Evolutionary conservation across 1,140 invertebrate genomes (phyloP), one percentile per base, ranked within the genome.

Genomic region (Acromyrmex charruanus): DNA sequence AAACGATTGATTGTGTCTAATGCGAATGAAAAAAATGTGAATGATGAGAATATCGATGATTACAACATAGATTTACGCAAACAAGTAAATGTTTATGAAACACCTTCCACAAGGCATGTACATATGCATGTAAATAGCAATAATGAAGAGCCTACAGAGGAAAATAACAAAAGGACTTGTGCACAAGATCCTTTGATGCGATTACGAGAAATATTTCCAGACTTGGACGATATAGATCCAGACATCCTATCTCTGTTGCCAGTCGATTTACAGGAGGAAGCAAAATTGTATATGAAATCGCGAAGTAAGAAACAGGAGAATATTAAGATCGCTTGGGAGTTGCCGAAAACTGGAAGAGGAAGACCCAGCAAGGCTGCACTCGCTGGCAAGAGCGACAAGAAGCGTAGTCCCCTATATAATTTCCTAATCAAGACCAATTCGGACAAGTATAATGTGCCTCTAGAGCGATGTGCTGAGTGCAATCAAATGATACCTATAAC

Each of bases 381-480:
- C 9, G 65, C 25, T 35, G 31, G 16, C 2, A 79, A 69, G 1
- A 88, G 71, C 16, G 39, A 28, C 55, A 89, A 87, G 21, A 87
- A 35, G 25, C 39, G 25, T 12, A 84, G 39, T 6, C 93, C 89
- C 68, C 71, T 88, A n/a, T 93, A 94, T 16, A 93, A 86, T 77
- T 95, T 94, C 82, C 85, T 95, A 28, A 93, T 94, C 7, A 95
- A 93, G 84, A 90, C 85, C 16, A 80, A 79, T 39, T 35, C 77
- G 0, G 68, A 31, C 80, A 69, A 71, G 10, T 7, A 10, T 7
- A 59, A 88, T 7, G 31, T 77, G 2, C 88, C 86, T 58, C 93
- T 95, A 59, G 94, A 96, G 90, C 94, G 94, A 66, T 98, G 97
- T 93, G 10, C 92, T 2, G 96, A 97, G 90, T 98, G 97, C 92